Evolutionary conservation across 2,797 vertebrate species (phyloP).

Genomic region (Selene dorsalis): DNA sequence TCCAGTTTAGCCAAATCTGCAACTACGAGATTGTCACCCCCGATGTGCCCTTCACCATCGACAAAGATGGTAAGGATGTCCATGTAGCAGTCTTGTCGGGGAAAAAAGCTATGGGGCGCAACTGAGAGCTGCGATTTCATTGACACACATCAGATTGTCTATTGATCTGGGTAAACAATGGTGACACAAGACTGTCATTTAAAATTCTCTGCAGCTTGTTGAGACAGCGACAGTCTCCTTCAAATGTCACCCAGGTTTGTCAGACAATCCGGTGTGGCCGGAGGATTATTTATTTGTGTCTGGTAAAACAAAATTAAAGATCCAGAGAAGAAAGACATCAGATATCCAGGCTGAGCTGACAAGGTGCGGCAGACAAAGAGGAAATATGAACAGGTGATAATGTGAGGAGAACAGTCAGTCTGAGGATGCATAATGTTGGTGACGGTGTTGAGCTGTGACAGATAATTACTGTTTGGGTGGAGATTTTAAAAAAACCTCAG

Average conservation of each 20-base stretch:
- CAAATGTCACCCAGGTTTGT: conserved; percentile 51
- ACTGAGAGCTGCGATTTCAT: conserved; percentile 40
- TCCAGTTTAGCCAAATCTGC: conserved; percentile 99
- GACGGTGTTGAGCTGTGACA: conserved; percentile 17
- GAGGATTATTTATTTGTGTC: conserved; percentile 10
- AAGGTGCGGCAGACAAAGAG: neutral
- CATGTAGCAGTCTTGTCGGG: neutral
- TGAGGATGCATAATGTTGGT: conserved; percentile 2
- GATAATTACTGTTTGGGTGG: conserved; percentile 7
- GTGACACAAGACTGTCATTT: conserved; percentile 33
- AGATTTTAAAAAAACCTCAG: neutral
- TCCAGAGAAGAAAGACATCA: conserved; percentile 14
- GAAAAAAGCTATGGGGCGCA: conserved; percentile 18
- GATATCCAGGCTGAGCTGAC: conserved; percentile 6
- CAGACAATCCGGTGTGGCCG: conserved; percentile 1
- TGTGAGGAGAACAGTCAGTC: conserved; percentile 12
- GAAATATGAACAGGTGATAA: neutral
- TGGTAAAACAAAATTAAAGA: conserved; percentile 39
- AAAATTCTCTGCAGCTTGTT: conserved; percentile 53
- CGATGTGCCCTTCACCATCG: conserved; percentile 92
- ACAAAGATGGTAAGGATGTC: conserved; percentile 92
- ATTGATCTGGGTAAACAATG: conserved; percentile 69
- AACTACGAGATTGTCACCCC: conserved; percentile 97
- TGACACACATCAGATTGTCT: conserved; percentile 47
- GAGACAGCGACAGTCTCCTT: conserved; percentile 51